Percentiles rank a stretch among this genome's conserved stretches.
Evolutionary conservation across 2,888 invertebrate species (phyloP).

Genomic region (Ichneumoninae sp.): DNA sequence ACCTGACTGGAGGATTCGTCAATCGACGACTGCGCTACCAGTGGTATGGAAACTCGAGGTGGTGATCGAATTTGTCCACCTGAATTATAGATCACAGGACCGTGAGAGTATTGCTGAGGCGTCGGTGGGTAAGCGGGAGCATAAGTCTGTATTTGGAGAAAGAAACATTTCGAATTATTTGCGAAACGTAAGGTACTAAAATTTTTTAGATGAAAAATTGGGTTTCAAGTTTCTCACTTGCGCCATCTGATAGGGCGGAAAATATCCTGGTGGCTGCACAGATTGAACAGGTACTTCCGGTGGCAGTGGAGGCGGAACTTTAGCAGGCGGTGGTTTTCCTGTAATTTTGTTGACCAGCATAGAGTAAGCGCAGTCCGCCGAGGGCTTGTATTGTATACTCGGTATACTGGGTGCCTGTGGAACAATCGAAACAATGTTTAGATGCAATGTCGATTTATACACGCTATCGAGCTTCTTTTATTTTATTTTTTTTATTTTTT

Average conservation of each 20-base stretch:
- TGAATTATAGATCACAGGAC: constrained; percentile 80
- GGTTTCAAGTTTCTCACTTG: constrained; percentile 72
- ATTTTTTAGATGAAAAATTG: neutral
- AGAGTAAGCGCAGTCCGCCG: constrained; percentile 94
- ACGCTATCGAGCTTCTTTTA: constrained; percentile 47
- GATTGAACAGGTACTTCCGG: constrained; percentile 74
- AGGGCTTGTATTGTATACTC: constrained; percentile 91
- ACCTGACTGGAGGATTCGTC: constrained; percentile 60
- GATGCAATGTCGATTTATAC: constrained; percentile 59
- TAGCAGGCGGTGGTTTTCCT: constrained; percentile 85
- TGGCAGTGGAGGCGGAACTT: constrained; percentile 71
- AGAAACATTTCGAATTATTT: neutral
- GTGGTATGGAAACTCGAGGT: constrained; percentile 60
- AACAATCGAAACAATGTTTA: constrained; percentile 67
- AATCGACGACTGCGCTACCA: constrained; percentile 42
- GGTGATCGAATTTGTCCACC: constrained; percentile 77
- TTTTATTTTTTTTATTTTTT: constrained; percentile 42
- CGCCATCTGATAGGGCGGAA: constrained; percentile 72
- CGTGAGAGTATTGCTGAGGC: constrained; percentile 82
- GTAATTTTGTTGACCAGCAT: constrained; percentile 94
- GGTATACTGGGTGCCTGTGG: constrained; percentile 87
- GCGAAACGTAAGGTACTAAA: neutral
- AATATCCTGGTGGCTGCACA: constrained; percentile 76
- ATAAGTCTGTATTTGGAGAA: constrained; percentile 71
- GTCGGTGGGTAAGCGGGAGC: constrained; percentile 74